Conservation (phyloP, 2,888 invertebrate species). For the Ceratothoa steindachneri region DNA sequence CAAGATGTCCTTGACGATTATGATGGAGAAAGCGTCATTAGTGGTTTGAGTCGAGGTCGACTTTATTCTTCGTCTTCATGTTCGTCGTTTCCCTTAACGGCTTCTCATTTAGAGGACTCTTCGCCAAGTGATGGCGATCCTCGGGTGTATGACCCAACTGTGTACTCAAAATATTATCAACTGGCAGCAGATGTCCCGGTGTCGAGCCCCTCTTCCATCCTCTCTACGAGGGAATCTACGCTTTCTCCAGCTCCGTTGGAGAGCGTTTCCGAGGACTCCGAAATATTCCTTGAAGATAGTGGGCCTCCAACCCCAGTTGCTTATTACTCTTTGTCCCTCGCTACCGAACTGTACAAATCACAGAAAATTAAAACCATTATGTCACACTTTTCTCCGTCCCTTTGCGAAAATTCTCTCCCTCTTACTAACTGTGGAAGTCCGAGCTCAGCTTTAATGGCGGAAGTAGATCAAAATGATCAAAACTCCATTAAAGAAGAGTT, state of each 20-base stretch:
- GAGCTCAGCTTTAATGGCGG: neutral
- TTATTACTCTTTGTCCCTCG: constrained; percentile 29
- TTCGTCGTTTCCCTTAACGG: neutral
- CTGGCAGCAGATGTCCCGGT: constrained; percentile 33
- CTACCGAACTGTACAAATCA: constrained; percentile 38
- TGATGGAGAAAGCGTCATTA: constrained; percentile 38
- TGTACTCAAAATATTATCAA: constrained; percentile 43
- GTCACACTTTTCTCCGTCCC: constrained; percentile 28
- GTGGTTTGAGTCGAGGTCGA: constrained; percentile 34
- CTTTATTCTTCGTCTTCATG: constrained; percentile 36
- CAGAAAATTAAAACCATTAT: constrained; percentile 34
- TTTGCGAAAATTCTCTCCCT: constrained; percentile 5
- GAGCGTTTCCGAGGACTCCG: constrained; percentile 36
- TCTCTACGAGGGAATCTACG: constrained; percentile 8
- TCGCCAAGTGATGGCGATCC: neutral
- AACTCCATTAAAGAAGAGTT: neutral
- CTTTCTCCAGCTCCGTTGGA: constrained; percentile 4
- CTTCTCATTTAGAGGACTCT: neutral
- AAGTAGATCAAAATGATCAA: neutral
- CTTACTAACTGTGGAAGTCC: neutral
- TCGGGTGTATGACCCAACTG: constrained; percentile 30
- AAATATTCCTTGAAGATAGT: constrained; percentile 29
- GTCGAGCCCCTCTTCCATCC: neutral
- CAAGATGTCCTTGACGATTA: constrained; percentile 35
- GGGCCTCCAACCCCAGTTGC: constrained; percentile 15